Base-by-base conservation (phyloP, 1,140 invertebrate genomes). In the Drosophila busckii region DNA sequence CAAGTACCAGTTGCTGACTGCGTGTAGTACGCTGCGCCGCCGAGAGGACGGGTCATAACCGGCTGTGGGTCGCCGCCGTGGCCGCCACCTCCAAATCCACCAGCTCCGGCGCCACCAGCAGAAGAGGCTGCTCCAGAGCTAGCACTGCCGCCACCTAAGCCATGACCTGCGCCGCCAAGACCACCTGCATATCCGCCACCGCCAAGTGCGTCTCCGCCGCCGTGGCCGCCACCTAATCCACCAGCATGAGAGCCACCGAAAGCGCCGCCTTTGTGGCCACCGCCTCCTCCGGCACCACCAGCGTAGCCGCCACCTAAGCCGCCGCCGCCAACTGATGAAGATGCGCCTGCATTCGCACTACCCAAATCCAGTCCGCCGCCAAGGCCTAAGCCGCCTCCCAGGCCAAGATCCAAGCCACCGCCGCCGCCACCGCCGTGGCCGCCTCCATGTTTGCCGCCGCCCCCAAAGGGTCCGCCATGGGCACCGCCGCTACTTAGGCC, bases 401-500 rank as follows among this genome's bases (percentile, higher is more conserved):
- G 19, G 1, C 20, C 49, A 2, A 48, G 25, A 2, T 41, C 48
- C 2, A 40, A n/a, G 2, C 49, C 48, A 1, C 26, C 35, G 3
- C 7, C 23, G 8, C 48, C 46, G 6, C 49, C 70, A 1, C 41
- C 19, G 3, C 52, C 62, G 4, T 34, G 49, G 3, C 41, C 58
- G 2, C 59, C 61, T 2, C 56, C 56, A 3, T 10, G 6, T n/a
- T n/a, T n/a, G 2, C 32, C 56, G 1, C 8, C 8, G 2, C 49
- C 58, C 1, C 38, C 46, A 8, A 8, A n/a, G 23, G 55, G 55
- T 1, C 64, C 64, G 2, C 64, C 46, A 7, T 22, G 22, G 9
- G 64, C 67, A 2, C 56, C 56, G 0, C 52, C 35, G 2, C 42
- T 31, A 3, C 69, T 58, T 4, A 61, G 61, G 2, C 60, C 67